Percentiles rank a stretch among this genome's conserved stretches.
Conservation (phyloP, 2,888 invertebrate genomes). For the Brachyptera risi region DNA sequence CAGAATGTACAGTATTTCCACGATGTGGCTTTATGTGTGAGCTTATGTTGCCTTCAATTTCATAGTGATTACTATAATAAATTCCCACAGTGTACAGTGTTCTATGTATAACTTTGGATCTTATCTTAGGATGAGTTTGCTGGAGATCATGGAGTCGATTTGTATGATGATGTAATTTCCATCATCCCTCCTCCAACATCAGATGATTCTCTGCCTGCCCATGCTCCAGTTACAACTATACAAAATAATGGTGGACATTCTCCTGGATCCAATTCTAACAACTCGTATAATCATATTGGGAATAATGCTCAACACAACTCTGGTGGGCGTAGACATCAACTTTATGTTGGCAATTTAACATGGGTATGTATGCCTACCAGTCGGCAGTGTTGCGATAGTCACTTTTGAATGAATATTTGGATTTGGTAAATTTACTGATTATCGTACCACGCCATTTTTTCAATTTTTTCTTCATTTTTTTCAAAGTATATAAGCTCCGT, state of each 20-base stretch:
- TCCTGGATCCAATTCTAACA: slow-evolving; percentile 61
- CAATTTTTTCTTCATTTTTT: too few species aligned
- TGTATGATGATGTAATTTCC: slow-evolving; percentile 93
- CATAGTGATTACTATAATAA: too few species aligned
- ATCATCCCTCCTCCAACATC: slow-evolving; percentile 62
- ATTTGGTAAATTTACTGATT: too few species aligned
- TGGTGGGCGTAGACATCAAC: slow-evolving; percentile 75
- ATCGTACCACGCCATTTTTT: too few species aligned
- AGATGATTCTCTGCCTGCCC: slow-evolving; percentile 56
- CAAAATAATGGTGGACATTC: slow-evolving; percentile 41
- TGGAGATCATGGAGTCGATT: slow-evolving; percentile 84
- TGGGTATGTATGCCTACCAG: slow-evolving; percentile 86
- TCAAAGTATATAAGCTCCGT: too few species aligned
- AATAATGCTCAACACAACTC: slow-evolving; percentile 65
- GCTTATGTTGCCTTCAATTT: too few species aligned
- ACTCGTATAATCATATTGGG: slow-evolving; percentile 63
- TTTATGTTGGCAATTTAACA: slow-evolving; percentile 97
- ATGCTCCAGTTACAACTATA: slow-evolving; percentile 48
- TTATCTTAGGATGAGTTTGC: slow-evolving; percentile 69
- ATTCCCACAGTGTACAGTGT: too few species aligned
- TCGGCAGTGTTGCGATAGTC: too few species aligned
- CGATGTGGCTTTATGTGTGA: too few species aligned
- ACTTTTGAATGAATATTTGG: too few species aligned
- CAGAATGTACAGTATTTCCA: too few species aligned
- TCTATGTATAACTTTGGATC: too few species aligned